Evolutionary conservation across 2,888 invertebrate species (phyloP), one percentile per base, ranked within the genome.

Genomic region (Plagiodera versicolora): DNA sequence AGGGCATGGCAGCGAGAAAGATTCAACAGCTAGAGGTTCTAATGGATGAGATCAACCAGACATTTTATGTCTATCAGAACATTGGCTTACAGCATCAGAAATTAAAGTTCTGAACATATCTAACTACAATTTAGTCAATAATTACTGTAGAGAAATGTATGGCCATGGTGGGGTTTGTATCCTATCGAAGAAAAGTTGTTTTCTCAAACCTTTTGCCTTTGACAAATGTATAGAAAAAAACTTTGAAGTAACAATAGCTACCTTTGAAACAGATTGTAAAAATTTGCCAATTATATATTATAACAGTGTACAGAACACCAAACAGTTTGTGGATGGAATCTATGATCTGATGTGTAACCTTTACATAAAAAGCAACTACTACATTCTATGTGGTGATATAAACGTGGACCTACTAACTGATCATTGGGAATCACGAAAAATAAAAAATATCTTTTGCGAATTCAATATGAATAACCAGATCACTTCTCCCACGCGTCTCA

Each of bases 21-120:
- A 52, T 52, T 11, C 52, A 18, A 53, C 44, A 53, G 16, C 44
- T 53, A 24, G 39, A 53, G 39, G 53, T 44, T 19, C 53, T 53
- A 39, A 19, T 53, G 44, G 18, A 53, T 19, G n/a, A 11, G 6
- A 44, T 44, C 2, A 19, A 44, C 53, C 53, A 44, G 19, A 53
- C 45, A 44, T 53, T 17, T 9, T 53, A 53, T 53, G 53, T 9
- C 8, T 53, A 20, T 39, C 53, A 53, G 53, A 53, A 28, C 53
- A 53, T n/a, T 53, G 44, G 19, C 45, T 53, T n/a, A 39, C 39
- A 53, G 19, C 53, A 19, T 9, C 39, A 53, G 19, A 53, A 11
- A 53, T 53, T 32, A 48, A 48, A 35, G 28, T 19, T 1, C n/a
- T 24, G 1, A 48, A 56, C 16, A 30, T 56, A 47, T 32, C 14